Percentiles rank a stretch among this genome's conserved stretches.
Conservation (phyloP, 1,140 invertebrate genomes). For the Cardiocondyla obscurior region DNA sequence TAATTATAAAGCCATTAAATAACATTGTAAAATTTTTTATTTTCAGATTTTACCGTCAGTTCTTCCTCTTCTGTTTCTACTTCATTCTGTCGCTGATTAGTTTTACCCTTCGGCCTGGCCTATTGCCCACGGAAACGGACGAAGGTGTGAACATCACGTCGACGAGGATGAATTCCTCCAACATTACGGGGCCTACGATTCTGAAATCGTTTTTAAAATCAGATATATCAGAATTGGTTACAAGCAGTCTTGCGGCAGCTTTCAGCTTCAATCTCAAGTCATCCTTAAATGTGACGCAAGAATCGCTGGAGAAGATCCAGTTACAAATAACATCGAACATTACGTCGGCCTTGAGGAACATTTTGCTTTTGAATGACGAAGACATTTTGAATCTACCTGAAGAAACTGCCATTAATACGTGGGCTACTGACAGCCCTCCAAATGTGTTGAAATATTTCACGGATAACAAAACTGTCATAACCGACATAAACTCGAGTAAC, state of each 20-base stretch:
- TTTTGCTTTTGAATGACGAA: constrained; percentile 40
- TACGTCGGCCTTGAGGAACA: constrained; percentile 47
- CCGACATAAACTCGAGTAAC: constrained; percentile 10
- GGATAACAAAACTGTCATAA: neutral
- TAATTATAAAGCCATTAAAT: neutral
- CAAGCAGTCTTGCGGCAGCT: constrained; percentile 68
- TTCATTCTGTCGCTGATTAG: constrained; percentile 94
- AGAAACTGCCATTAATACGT: constrained; percentile 8
- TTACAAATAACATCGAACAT: constrained; percentile 71
- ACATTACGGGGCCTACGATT: constrained; percentile 26
- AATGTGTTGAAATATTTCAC: neutral
- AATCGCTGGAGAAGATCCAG: constrained; percentile 68
- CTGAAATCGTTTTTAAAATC: constrained; percentile 37
- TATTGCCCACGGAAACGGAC: constrained; percentile 69
- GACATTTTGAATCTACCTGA: constrained; percentile 2
- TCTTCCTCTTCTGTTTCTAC: constrained; percentile 95
- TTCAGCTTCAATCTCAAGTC: constrained; percentile 63
- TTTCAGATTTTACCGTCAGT: constrained; percentile 95
- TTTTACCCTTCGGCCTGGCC: constrained; percentile 94
- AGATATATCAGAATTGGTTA: constrained; percentile 54
- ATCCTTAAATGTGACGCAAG: constrained; percentile 63
- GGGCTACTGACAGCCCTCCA: neutral
- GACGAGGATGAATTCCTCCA: constrained; percentile 18
- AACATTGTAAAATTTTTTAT: neutral
- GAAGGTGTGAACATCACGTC: neutral